Evolutionary conservation across 1,140 invertebrate species (phyloP).

Genomic region (Leptestheria dahalacensis): DNA sequence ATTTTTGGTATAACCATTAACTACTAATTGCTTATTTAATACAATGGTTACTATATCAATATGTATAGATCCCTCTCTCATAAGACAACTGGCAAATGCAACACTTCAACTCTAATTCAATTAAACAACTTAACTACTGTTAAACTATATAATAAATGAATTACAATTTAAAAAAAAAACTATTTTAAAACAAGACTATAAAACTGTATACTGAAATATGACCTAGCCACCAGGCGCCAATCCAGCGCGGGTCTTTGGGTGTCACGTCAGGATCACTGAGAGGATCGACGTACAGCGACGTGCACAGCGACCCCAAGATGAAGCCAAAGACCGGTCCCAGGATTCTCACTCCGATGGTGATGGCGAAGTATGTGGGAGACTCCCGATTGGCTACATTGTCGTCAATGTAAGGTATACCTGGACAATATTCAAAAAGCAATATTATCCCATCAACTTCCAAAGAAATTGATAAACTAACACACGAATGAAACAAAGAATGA

Average conservation of each 20-base stretch:
- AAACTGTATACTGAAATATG: too few relatives aligned
- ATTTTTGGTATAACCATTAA: too few relatives aligned
- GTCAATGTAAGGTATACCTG: constrained; percentile 73
- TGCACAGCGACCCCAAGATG: constrained; percentile 77
- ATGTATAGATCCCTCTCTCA: too few relatives aligned
- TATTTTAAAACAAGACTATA: too few relatives aligned
- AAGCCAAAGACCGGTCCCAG: constrained; percentile 80
- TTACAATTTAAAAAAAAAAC: background rate
- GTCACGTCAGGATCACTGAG: constrained; percentile 53
- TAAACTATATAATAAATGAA: background rate
- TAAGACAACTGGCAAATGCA: too few relatives aligned
- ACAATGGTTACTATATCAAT: too few relatives aligned
- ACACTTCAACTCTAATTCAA: too few relatives aligned
- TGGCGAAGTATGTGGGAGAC: constrained; percentile 84
- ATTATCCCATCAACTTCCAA: too few relatives aligned
- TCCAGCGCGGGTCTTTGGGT: constrained; percentile 72
- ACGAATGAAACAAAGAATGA: too few relatives aligned
- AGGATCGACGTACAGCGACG: constrained; percentile 69
- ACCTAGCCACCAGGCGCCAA: constrained; percentile 85
- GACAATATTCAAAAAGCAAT: constrained; percentile 58
- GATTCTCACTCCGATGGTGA: constrained; percentile 80
- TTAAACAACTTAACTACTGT: background rate
- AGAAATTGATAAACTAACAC: too few relatives aligned
- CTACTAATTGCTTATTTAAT: too few relatives aligned
- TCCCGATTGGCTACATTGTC: constrained; percentile 83